Base-by-base conservation (phyloP, 2,113 vertebrate genomes). In the Oryzias curvinotus region DNA sequence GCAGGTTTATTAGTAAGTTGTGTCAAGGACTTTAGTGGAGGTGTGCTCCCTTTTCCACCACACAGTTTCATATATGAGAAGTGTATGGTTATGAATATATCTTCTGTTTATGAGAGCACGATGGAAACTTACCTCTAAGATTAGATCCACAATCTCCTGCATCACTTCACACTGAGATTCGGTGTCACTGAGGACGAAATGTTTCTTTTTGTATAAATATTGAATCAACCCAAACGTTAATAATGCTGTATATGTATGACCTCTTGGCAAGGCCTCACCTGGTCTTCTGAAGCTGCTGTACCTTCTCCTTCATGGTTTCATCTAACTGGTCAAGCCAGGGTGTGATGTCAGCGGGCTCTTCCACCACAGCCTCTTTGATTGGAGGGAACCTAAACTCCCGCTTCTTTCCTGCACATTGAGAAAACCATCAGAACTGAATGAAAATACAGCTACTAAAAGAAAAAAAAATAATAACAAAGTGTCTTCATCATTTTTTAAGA, bases 111-210 rank as follows among this genome's bases (percentile, higher is more conserved):
- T n/a, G 43, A 13, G 16, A 25, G 41, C 4, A 42, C 8, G 3
- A 23, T 17, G n/a, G 23, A 0, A 25, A 69, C 92, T 90, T 59
- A 98, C 96, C 95, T 99, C 96, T 73, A 99, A 85, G 59, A 99
- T 96, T 63, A 97, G 94, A 80, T 98, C 97, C 89, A 98, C 96
- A 1, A 98, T 95, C 49, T 98, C 97, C 93, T 99, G 97, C 97
- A 99, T 99, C 76, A 96, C 93, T 82, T 98, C 96, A 85, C 97
- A 99, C 72, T 98, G 96, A 13, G 91, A 92, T 88, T 99, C 97
- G 0, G 95, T 96, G 71, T 99, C 97, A 25, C 96, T 86, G 85
- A 25, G 46, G 21, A 86, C 18, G 41, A 4, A 28, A 54, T 21
- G n/a, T 19, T 4, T 43, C 1, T 4, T 49, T 44, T 8, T 26